Evolutionary conservation across 2,113 vertebrate species (phyloP), one percentile per base, ranked within the genome.

Genomic region (Zapornia atra): DNA sequence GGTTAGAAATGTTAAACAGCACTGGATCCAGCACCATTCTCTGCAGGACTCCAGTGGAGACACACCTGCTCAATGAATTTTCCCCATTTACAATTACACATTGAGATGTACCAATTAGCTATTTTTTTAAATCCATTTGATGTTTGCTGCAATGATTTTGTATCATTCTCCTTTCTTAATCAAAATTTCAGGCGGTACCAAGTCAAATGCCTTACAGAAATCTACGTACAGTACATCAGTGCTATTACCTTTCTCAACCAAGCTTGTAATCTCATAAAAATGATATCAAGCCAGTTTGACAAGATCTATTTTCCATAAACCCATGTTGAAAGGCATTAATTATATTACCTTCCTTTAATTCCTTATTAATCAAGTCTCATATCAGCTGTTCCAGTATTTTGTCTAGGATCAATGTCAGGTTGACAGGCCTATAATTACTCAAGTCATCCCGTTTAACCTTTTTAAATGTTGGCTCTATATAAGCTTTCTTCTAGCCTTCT

Each of bases 341-440:
- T 97, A 97, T 92, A 97, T 96, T 97, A 97, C 96, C 96, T 96
- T 96, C 93, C 84, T 97, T 96, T 97, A 97, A 97, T 97, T 97
- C 92, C 90, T 97, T 96, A 96, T 97, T 97, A 97, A 97, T 96
- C 95, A 96, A 96, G 93, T 95, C 95, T 96, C 90, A 94, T 94
- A 96, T 97, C 96, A 96, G 96, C 95, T 96, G 94, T 96, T 96
- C 93, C 90, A 96, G 84, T 97, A 96, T 97, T 97, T 97, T 97
- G 94, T 94, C 94, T 95, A 76, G 95, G 94, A 97, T 97, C 95
- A 90, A 88, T 97, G 96, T 97, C 95, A 95, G 85, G 92, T 80
- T 97, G 96, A 96, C 96, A 97, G 94, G 93, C 50, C 94, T 97
- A 83, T 97, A 96, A 96, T 97, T 96, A 96, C 78, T 94, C 92